phyloP scores from a whole-genome alignment of 2,113 vertebrate species.

The Misgurnus mizolepis region DNA sequence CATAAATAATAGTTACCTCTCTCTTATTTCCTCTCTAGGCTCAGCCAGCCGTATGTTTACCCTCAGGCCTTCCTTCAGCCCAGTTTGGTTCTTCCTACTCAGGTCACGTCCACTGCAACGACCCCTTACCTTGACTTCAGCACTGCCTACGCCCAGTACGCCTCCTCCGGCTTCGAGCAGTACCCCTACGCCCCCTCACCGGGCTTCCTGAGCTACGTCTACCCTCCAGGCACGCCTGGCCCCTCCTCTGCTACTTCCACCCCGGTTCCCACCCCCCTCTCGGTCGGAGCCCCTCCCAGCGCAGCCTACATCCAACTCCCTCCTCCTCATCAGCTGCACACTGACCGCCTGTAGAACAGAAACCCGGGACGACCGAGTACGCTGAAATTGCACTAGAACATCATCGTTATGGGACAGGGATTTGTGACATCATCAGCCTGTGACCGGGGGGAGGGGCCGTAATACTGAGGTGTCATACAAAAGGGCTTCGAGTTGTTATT shows the following conservation, averaged over 20 bases:
- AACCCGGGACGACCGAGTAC: not conserved
- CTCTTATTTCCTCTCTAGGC: constrained; percentile 68
- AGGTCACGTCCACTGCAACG: constrained; percentile 78
- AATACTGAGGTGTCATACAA: constrained; percentile 60
- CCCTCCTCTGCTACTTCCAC: constrained; percentile 71
- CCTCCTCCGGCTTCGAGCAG: constrained; percentile 87
- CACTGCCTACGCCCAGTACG: constrained; percentile 85
- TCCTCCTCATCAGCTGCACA: constrained; percentile 84
- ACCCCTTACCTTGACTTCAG: constrained; percentile 92
- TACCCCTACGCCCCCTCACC: constrained; percentile 90
- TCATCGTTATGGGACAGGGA: constrained; percentile 12
- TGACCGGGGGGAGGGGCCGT: not conserved
- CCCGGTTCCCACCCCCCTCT: constrained; percentile 68
- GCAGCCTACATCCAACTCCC: constrained; percentile 88
- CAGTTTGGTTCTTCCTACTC: constrained; percentile 87
- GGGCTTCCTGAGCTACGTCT: constrained; percentile 84
- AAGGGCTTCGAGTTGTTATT: constrained; percentile 55
- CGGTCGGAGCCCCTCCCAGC: constrained; percentile 59
- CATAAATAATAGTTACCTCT: not conserved
- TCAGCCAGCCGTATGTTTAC: constrained; percentile 89
- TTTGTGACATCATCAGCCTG: constrained; percentile 12
- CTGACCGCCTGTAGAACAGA: constrained; percentile 86
- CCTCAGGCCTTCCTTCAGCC: constrained; percentile 91
- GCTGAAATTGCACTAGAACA: constrained; percentile 41
- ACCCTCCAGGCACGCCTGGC: constrained; percentile 76